Evolutionary conservation across 2,797 vertebrate species (phyloP).

Genomic region (Tympanoctomys barrerae): DNA sequence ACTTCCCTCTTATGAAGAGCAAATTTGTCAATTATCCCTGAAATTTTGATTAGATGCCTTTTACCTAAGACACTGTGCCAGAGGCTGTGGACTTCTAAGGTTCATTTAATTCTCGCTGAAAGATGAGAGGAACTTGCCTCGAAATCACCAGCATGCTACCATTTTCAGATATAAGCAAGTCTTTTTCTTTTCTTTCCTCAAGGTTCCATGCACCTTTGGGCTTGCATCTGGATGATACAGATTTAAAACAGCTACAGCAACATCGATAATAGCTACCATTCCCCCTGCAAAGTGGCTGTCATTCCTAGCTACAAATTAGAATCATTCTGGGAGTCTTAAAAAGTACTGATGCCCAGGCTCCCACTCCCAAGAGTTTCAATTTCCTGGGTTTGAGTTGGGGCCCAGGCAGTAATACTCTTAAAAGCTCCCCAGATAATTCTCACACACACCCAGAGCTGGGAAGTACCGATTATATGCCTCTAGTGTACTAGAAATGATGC

Average conservation of each 20-base stretch:
- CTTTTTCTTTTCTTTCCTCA: not conserved
- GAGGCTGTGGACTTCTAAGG: slow-evolving; percentile 48
- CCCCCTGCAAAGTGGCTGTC: not conserved
- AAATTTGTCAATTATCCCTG: slow-evolving; percentile 73
- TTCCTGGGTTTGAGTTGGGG: not conserved
- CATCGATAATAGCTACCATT: not conserved
- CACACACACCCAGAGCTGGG: not conserved
- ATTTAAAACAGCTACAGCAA: slow-evolving; percentile 8
- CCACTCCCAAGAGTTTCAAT: not conserved
- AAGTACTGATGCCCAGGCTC: not conserved
- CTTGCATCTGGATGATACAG: not conserved
- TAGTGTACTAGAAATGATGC: not conserved
- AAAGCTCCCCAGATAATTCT: not conserved
- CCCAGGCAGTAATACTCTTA: not conserved
- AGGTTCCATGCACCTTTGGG: not conserved
- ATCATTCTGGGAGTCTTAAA: slow-evolving; percentile 41
- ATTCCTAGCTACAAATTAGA: slow-evolving; percentile 56
- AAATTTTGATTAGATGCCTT: slow-evolving; percentile 69
- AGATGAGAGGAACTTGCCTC: not conserved
- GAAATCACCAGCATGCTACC: not conserved
- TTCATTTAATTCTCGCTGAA: slow-evolving; percentile 51
- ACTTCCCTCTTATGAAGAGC: slow-evolving; percentile 67
- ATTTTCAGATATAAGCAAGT: not conserved
- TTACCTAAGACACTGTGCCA: slow-evolving; percentile 43
- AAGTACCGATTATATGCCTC: not conserved